phyloP scores from a whole-genome alignment of 1,140 invertebrate genomes.

The Babylonia areolata region DNA sequence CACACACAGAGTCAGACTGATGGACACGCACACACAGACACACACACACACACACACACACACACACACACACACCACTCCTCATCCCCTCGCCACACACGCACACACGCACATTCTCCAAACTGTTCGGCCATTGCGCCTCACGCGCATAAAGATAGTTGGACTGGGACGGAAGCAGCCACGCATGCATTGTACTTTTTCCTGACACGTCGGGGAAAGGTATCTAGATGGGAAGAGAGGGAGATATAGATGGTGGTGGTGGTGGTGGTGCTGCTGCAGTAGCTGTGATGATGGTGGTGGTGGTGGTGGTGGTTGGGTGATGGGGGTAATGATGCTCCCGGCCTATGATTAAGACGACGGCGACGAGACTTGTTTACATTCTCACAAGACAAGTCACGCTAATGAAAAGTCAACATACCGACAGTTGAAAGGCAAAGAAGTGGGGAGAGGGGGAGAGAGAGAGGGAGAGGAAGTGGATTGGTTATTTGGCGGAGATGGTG shows the following conservation, averaged over 20 bases:
- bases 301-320: too few relatives aligned
- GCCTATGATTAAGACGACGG: background rate
- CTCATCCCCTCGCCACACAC: too few relatives aligned
- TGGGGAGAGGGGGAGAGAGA: background rate
- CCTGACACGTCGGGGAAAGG: too few relatives aligned
- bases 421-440: background rate
- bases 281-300: background rate
- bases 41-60: too few relatives aligned
- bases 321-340: too few relatives aligned
- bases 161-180: background rate
- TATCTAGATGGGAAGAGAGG: background rate
- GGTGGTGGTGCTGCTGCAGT: background rate
- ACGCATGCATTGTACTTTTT: too few relatives aligned
- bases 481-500: too few relatives aligned
- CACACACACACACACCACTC: too few relatives aligned
- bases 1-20: too few relatives aligned
- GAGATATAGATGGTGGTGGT: background rate
- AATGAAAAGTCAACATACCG: constrained; percentile 4
- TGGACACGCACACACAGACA: too few relatives aligned
- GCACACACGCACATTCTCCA: too few relatives aligned
- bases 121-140: too few relatives aligned
- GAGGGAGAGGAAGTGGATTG: background rate
- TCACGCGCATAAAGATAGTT: background rate
- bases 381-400: constrained; percentile 7
- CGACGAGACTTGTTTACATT: constrained; percentile 1